Percentiles rank a stretch among this genome's conserved stretches.
Evolutionary conservation across 1,140 invertebrate species (phyloP).

Genomic region (Psilanteris sp.): DNA sequence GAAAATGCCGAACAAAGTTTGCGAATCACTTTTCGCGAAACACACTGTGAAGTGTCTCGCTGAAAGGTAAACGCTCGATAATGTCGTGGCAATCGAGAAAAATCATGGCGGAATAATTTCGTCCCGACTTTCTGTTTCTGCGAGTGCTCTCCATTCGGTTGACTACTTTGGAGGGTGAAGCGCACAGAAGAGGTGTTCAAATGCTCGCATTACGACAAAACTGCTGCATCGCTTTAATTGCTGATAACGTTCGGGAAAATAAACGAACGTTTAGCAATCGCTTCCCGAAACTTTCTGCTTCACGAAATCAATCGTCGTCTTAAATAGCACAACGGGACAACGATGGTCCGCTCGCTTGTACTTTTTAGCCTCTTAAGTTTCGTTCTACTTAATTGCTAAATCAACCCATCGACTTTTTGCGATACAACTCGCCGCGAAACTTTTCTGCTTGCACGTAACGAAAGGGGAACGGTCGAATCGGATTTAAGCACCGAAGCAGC

Average conservation of each 20-base stretch:
- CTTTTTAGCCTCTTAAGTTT: too few relatives aligned
- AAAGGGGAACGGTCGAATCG: too few relatives aligned
- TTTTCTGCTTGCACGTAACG: too few relatives aligned
- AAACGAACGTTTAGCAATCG: conserved; percentile 14
- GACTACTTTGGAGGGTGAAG: conserved; percentile 50
- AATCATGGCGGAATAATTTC: conserved; percentile 64
- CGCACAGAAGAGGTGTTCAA: conserved; percentile 45
- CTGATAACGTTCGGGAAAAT: conserved; percentile 30
- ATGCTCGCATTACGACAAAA: conserved; percentile 38
- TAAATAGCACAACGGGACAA: not conserved
- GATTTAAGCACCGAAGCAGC: too few relatives aligned
- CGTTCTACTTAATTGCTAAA: too few relatives aligned
- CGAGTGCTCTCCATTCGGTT: conserved; percentile 52
- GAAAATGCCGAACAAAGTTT: conserved; percentile 40
- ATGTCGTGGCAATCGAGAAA: conserved; percentile 58
- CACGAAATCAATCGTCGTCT: conserved; percentile 1
- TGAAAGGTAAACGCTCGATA: conserved; percentile 56
- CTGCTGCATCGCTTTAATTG: conserved; percentile 43
- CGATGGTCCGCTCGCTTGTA: not conserved
- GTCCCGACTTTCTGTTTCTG: conserved; percentile 58
- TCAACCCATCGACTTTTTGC: too few relatives aligned
- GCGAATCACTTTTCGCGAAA: conserved; percentile 46
- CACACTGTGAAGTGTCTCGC: conserved; percentile 41
- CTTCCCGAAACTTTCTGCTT: not conserved
- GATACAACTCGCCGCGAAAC: too few relatives aligned